Evolutionary conservation across 2,113 vertebrate species (phyloP).

Genomic region (Myrmophylax atrothorax): DNA sequence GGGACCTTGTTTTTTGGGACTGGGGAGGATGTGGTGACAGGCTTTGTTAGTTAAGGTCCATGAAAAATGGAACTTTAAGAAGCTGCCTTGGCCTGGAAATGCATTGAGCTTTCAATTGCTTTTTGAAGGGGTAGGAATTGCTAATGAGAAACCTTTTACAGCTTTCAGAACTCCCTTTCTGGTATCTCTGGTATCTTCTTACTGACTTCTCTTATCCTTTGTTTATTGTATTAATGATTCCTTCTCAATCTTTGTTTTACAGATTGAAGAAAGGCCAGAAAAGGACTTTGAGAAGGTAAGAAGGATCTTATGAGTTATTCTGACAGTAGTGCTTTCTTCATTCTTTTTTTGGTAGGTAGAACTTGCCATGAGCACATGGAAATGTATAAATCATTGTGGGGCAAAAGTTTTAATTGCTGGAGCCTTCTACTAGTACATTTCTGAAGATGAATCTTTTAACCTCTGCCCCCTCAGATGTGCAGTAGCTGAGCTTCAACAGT

Average conservation of each 20-base stretch:
- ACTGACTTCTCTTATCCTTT: neutral
- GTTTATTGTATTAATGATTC: neutral
- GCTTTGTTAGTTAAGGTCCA: neutral
- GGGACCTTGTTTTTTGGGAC: neutral
- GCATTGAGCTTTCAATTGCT: neutral
- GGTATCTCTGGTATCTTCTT: fast-evolving
- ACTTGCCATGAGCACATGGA: neutral
- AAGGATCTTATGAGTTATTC: neutral
- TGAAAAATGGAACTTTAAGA: neutral
- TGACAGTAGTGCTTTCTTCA: neutral
- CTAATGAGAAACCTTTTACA: neutral
- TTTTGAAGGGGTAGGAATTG: neutral
- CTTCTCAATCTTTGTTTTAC: neutral
- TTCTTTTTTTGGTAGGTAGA: neutral
- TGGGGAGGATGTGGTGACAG: neutral
- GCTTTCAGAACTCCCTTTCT: neutral
- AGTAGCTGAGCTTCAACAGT: neutral
- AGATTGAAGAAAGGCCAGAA: constrained; percentile 82
- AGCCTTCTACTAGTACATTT: neutral
- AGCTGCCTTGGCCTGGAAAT: neutral
- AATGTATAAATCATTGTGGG: neutral
- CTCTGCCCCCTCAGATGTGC: neutral
- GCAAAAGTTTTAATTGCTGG: neutral
- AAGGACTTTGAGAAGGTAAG: constrained; percentile 85
- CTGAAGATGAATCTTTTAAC: neutral